Base-by-base conservation (phyloP, 2,113 vertebrate species). In the Dromaius novaehollandiae region DNA sequence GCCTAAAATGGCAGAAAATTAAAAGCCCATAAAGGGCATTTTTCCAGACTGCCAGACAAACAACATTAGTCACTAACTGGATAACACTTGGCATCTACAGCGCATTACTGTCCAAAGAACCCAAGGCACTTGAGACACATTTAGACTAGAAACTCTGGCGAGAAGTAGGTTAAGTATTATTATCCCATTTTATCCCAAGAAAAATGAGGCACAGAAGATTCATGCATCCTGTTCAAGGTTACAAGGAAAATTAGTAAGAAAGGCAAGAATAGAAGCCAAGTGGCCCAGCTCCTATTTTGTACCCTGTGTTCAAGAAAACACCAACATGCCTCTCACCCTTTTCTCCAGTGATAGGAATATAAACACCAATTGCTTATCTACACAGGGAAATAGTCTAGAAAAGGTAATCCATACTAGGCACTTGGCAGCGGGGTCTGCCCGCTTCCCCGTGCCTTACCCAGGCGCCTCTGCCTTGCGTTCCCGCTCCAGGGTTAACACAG, bases 121-220 rank as follows among this genome's bases (percentile, higher is more conserved):
- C 71, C 91, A 88, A 88, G 66, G 71, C 94, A 95, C 69, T 83
- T 71, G 89, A 86, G 94, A 95, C 91, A 91, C 87, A 96, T 90
- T 93, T 90, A 91, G 89, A 90, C 42, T 19, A 83, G 73, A 91
- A 96, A 86, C 76, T 83, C 86, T 78, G 92, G 50, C 26, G 61
- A 80, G 76, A 97, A 97, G 68, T 89, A 95, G 96, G 93, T 89
- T 91, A 97, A 93, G 64, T 68, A 73, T 64, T 88, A 96, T 88
- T 74, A 93, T 88, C 79, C 38, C 50, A 61, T 89, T 97, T 91
- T 69, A 95, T n/a, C 76, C 1, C 36, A 74, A 28, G 2, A 80
- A 93, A 95, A 95, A 65, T 9, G 38, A 95, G 79, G 66, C 71
- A 88, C 26, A 46, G 42, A 55, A 79, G 89, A 88, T 48, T 4